Base-by-base conservation (phyloP, 2,113 vertebrate species). In the Chunga burmeisteri region DNA sequence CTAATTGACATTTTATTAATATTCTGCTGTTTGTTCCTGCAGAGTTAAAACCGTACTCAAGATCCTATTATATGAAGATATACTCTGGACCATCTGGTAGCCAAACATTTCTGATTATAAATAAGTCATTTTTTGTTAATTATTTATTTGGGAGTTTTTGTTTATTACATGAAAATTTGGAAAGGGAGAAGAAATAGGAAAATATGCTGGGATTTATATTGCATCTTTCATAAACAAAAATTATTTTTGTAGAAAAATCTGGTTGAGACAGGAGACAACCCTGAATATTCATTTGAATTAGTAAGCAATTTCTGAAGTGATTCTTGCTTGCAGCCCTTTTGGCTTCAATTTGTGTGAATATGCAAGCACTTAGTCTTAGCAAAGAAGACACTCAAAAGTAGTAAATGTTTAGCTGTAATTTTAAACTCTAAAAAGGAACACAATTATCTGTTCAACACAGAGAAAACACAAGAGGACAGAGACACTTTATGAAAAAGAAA, bases 1-100 rank as follows among this genome's bases (percentile, higher is more conserved):
- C 98, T 98, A 98, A 98, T 98, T 98, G 98, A 98, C 98, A 98
- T 98, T 98, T 98, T 98, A 98, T 98, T 98, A 98, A 98, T 98
- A 98, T 98, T 98, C 97, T 88, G 94, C 91, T 97, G 98, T 98
- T 98, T 98, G 97, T 97, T 98, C 97, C 97, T 25, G 34, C 93
- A 95, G 97, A 98, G 98, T 92, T 98, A 97, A 98, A 97, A 96
- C 96, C 38, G 4, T 95, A 81, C 78, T 94, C 13, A n/a, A 98
- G 95, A 97, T 93, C 58, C 86, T 86, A 93, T 96, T 97, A 97
- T 93, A 98, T 92, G 96, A 97, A 98, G 95, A 98, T 97, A 97
- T 94, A 96, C 93, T 98, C 95, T 87, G 53, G 94, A 94, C 98
- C 98, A 98, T 98, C 98, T 98, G 98, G 96, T 98, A 97, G 80